Evolutionary conservation across 2,113 vertebrate genomes (phyloP).

Genomic region (Toxostoma redivivum): DNA sequence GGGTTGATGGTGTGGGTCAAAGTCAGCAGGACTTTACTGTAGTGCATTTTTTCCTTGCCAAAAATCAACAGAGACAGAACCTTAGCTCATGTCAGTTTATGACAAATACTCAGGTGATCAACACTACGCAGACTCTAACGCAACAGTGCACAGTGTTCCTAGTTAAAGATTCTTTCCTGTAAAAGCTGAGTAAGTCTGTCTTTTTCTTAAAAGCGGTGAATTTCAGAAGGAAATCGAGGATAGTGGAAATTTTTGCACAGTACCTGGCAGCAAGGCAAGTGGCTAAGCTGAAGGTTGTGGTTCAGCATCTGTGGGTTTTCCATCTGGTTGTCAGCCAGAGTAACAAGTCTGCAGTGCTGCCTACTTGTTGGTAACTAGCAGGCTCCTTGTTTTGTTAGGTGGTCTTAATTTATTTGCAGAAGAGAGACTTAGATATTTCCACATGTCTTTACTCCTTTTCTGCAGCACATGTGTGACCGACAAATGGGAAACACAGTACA

Average conservation of each 20-base stretch:
- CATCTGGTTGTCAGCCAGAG: background rate
- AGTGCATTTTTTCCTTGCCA: conserved; percentile 73
- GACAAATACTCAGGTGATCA: conserved; percentile 80
- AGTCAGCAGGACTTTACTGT: conserved; percentile 33
- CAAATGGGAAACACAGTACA: background rate
- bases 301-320: conserved; percentile 21
- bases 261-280: conserved; percentile 58
- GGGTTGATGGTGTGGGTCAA: conserved; percentile 27
- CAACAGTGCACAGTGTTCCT: conserved; percentile 63
- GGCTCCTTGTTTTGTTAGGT: conserved; percentile 65
- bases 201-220: background rate
- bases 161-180: conserved; percentile 61
- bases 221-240: conserved; percentile 26
- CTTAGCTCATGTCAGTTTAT: conserved; percentile 75
- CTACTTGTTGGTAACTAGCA: conserved; percentile 30
- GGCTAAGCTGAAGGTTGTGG: background rate
- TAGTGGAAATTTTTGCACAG: conserved; percentile 61
- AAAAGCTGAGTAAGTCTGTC: conserved; percentile 50
- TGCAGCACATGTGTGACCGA: background rate
- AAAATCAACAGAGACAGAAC: conserved; percentile 67
- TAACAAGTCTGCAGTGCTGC: background rate
- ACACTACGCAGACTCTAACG: conserved; percentile 51
- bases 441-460: conserved; percentile 14
- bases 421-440: conserved; percentile 22
- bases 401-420: conserved; percentile 70